phyloP scores from a whole-genome alignment of 2,113 vertebrate species.

The Grammomys dolichurus region DNA sequence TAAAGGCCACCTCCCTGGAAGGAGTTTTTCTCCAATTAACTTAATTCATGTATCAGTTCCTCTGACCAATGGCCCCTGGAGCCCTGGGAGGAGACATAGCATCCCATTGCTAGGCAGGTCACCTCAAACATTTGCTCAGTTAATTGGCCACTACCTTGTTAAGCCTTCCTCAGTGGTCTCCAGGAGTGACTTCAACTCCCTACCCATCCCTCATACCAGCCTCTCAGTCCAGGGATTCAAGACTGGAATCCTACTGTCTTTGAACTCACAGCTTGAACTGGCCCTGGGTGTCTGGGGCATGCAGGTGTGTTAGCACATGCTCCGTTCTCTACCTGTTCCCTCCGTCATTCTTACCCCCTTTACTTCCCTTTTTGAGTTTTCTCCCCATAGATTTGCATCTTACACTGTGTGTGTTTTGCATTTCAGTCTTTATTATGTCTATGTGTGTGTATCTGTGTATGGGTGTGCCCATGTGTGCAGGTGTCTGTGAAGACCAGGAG shows the following conservation, averaged over 20 bases:
- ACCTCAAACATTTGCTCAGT: slow-evolving; percentile 64
- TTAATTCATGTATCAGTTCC: slow-evolving; percentile 32
- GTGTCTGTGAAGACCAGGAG: neutral
- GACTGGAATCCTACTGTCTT: slow-evolving; percentile 40
- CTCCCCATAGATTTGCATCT: neutral
- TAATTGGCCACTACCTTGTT: slow-evolving; percentile 19
- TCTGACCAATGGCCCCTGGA: neutral
- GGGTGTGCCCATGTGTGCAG: neutral
- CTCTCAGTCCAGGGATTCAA: neutral
- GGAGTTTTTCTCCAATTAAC: slow-evolving; percentile 62
- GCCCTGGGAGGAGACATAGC: neutral
- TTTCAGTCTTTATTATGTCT: neutral
- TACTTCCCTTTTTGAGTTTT: neutral
- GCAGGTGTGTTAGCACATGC: neutral
- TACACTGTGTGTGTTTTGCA: neutral
- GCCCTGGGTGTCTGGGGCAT: neutral
- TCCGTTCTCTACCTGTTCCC: neutral
- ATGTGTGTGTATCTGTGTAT: neutral
- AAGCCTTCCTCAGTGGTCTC: neutral
- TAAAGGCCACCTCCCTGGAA: slow-evolving; percentile 1
- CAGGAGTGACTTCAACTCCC: neutral
- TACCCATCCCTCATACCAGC: rapidly evolving
- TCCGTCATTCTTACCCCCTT: neutral
- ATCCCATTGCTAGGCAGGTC: neutral
- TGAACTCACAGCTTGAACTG: neutral